Base-by-base conservation (phyloP, 2,888 invertebrate species). In the Lasioglossum zephyrum region DNA sequence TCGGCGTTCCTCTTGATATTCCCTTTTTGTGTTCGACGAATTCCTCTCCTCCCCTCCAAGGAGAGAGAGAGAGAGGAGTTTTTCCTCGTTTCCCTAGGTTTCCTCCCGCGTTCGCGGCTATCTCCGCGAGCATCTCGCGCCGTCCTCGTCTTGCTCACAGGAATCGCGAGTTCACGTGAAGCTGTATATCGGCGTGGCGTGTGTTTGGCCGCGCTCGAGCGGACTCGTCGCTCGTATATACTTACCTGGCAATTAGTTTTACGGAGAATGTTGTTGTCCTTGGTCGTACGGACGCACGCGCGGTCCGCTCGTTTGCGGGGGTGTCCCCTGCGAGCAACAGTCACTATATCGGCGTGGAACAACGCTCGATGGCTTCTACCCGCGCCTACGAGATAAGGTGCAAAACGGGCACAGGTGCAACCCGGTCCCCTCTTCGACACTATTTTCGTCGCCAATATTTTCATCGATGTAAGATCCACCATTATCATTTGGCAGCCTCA, bases 191-290 rank as follows among this genome's bases (percentile, higher is more conserved):
- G 87, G 86, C 87, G 89, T 91, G 87, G 86, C 87, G 89, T 91
- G 89, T 92, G 89, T 87, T 89, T 88, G 83, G 87, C 86, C 87
- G 82, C 87, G 89, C 87, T 83, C 88, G 78, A 84, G 86, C 89
- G 82, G 70, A 76, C 87, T 88, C 91, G 89, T 86, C 89, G 86
- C 90, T 89, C 90, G 92, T 93, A 92, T 93, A 93, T 93, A 93
- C 94, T 94, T 93, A 94, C 88, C 92, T 93, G 93, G 94, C 94
- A 94, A 94, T 94, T 94, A 94, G 94, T 94, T 94, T 94, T 87
- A 91, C 92, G 92, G 94, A 94, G 94, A 94, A 94, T 94, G 94
- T 94, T 94, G 94, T 93, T 93, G 94, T 94, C 94, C 94, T 94
- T 94, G 94, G 93, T 92, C 83, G 82, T 84, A 89, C 86, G 87